Conservation (phyloP, 2,797 vertebrate species). For the Gephyroberyx darwinii region DNA sequence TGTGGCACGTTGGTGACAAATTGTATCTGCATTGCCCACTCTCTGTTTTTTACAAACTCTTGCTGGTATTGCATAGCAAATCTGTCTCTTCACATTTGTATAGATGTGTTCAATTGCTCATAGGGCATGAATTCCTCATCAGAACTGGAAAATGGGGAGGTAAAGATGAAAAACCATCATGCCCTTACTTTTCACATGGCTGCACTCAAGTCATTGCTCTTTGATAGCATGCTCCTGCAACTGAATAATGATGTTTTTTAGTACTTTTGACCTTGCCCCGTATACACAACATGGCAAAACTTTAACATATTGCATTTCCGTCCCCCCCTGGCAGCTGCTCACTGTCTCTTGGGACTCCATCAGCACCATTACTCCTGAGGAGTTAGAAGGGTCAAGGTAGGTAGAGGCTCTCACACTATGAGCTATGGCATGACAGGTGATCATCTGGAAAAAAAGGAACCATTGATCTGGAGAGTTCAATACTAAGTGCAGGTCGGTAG, state of each 20-base stretch:
- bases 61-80: slow-evolving; percentile 62
- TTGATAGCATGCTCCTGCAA: slow-evolving; percentile 57
- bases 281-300: slow-evolving; percentile 23
- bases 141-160: slow-evolving; percentile 40
- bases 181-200: slow-evolving; percentile 67
- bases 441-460: slow-evolving; percentile 37
- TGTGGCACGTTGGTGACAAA: slow-evolving; percentile 65
- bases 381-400: neutral
- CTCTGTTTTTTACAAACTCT: slow-evolving; percentile 65
- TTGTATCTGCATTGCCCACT: slow-evolving; percentile 52
- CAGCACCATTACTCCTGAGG: neutral
- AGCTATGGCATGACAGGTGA: slow-evolving; percentile 35
- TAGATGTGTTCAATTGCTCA: slow-evolving; percentile 63
- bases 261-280: slow-evolving; percentile 61
- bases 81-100: slow-evolving; percentile 72
- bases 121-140: slow-evolving; percentile 61
- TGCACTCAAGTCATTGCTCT: slow-evolving; percentile 66
- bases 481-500: slow-evolving; percentile 8
- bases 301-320: slow-evolving; percentile 54
- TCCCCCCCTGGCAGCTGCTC: neutral
- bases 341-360: slow-evolving; percentile 37
- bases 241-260: slow-evolving; percentile 68
- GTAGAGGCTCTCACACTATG: slow-evolving; percentile 30
- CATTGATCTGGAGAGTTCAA: slow-evolving; percentile 24
- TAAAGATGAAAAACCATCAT: slow-evolving; percentile 55